These are phyloP conservation scores for Sterrhoptilus dennistouni DNA, from an alignment of 2,113 vertebrate genomes.

Conservation along the genomic window DNA sequence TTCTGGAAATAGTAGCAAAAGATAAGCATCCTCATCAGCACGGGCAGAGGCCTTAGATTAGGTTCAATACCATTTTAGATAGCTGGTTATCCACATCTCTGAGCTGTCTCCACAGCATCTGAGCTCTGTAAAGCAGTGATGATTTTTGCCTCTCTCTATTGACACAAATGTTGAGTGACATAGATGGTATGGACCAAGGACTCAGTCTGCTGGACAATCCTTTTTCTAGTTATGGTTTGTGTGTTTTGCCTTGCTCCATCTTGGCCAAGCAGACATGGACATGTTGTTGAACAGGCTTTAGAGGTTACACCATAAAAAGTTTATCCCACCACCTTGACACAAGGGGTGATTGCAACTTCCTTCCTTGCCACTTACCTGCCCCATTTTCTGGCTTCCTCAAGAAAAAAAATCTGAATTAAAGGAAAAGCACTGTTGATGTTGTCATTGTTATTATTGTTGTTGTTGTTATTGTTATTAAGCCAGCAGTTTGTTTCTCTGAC, in stretches of 20 bases:
- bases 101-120: background rate
- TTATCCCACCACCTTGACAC: background rate
- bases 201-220: background rate
- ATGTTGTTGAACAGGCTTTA: background rate
- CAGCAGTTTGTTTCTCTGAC: background rate
- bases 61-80: background rate
- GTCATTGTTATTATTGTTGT: rapidly evolving
- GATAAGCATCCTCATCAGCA: background rate
- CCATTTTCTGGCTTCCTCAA: background rate
- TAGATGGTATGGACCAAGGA: background rate
- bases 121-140: background rate
- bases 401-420: background rate
- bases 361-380: background rate
- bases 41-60: background rate
- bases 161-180: background rate
- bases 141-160: background rate
- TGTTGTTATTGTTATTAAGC: background rate
- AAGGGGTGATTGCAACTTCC: background rate
- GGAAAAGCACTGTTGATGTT: background rate
- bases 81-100: background rate
- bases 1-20: background rate
- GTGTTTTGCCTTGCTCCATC: background rate
- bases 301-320: background rate
- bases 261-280: background rate
- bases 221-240: background rate